Conservation (phyloP, 2,888 invertebrate genomes). For the Heliothis peltigera region DNA sequence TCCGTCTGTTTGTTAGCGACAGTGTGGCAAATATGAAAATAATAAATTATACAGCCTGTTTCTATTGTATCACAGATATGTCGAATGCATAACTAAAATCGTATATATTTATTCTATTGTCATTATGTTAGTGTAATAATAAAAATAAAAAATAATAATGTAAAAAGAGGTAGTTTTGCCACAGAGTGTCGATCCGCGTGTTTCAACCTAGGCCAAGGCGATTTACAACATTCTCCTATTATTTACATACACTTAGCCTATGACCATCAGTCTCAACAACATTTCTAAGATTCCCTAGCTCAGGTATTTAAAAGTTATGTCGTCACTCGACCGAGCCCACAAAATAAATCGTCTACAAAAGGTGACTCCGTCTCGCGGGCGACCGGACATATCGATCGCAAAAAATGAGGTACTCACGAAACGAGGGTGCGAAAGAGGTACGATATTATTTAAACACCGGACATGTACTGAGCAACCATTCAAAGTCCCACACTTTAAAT, state of each 20-base stretch:
- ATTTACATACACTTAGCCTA: constrained; percentile 89
- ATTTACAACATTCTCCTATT: constrained; percentile 88
- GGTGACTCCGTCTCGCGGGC: constrained; percentile 88
- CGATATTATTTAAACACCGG: constrained; percentile 80
- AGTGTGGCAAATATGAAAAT: constrained; percentile 82
- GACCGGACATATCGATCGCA: constrained; percentile 79
- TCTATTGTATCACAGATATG: constrained; percentile 89
- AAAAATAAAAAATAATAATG: constrained; percentile 66
- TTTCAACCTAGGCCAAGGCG: constrained; percentile 89
- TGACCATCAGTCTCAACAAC: constrained; percentile 89
- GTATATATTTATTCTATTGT: constrained; percentile 75
- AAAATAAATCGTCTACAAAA: constrained; percentile 82
- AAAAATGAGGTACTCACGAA: constrained; percentile 77
- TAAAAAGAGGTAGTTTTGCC: constrained; percentile 82
- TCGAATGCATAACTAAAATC: constrained; percentile 81
- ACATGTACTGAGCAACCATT: constrained; percentile 85
- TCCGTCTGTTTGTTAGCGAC: constrained; percentile 69
- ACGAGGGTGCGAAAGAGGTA: constrained; percentile 77
- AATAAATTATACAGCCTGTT: constrained; percentile 77
- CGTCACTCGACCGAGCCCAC: constrained; percentile 81
- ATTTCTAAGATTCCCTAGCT: constrained; percentile 84
- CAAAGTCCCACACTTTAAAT: constrained; percentile 85
- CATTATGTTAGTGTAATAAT: constrained; percentile 66
- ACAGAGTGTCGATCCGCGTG: constrained; percentile 80
- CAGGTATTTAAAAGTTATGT: constrained; percentile 83